Evolutionary conservation across 2,113 vertebrate genomes (phyloP), one percentile per base, ranked within the genome.

Genomic region (Thalassoma bifasciatum): DNA sequence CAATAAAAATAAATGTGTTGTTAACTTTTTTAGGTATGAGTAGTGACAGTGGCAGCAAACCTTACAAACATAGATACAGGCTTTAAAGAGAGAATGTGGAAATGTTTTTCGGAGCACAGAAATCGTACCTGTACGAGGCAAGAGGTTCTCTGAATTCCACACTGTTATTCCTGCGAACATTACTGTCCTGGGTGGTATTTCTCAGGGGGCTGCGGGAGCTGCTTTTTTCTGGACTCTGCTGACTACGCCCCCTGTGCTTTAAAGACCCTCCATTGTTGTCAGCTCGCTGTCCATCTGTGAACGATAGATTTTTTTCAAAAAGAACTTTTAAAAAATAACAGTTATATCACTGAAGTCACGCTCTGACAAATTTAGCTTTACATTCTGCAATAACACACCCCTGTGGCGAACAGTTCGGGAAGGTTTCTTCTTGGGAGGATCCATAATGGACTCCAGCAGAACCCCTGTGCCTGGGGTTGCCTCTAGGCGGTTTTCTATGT

Each of bases 401-500:
- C 94, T 96, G 80, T 92, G 90, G 78, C 88, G 94, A 63, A 93
- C 88, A 61, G 95, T 95, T 84, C 93, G 94, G 58, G 92, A 90
- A 68, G 90, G 86, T 64, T 92, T 90, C 72, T 96, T 98, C 92
- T 96, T 98, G 60, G 91, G 95, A 36, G 91, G 81, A 75, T 97
- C 95, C 94, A 96, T 95, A 84, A 97, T 87, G 16, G 94, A 92
- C 66, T 96, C 93, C 1, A 96, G 90, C 8, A 95, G 71, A 67
- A 95, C 95, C 4, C 94, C 95, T 82, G 94, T 93, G 58, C 87
- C 93, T 67, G 95, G 95, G 49, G 72, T 75, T 68, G 96, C 94
- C 92, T 98, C 96, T 90, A 97, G 76, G 73, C 94, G 96, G 87
- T 98, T 98, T 92, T 98, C 96, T 91, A 97, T 96, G 56, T 97